Evolutionary conservation across 2,797 vertebrate species (phyloP).

Genomic region (Salmo trutta): DNA sequence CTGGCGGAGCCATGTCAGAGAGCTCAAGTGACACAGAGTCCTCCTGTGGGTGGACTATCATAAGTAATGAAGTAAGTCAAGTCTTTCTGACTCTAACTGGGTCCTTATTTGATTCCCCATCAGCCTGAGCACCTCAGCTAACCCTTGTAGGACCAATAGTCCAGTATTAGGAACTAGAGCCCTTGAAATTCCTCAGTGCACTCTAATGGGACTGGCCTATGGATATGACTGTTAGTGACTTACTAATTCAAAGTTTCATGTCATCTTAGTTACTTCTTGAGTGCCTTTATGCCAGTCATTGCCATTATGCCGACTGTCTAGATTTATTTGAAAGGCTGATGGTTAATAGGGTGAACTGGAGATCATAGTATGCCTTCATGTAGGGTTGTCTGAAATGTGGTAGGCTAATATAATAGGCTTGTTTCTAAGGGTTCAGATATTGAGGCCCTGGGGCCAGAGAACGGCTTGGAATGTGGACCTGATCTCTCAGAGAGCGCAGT

Average conservation of each 20-base stretch:
- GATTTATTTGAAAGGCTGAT: not conserved
- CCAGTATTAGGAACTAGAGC: too few species aligned
- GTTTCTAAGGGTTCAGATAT: conserved; percentile 88
- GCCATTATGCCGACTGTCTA: not conserved
- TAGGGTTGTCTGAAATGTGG: not conserved
- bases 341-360: not conserved
- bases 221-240: too few species aligned
- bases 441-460: conserved; percentile 82
- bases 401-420: not conserved
- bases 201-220: too few species aligned
- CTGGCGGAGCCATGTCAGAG: conserved; percentile 83
- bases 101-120: not conserved
- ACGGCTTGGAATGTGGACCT: conserved; percentile 56
- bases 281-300: not conserved
- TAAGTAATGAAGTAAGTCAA: conserved; percentile 90
- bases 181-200: too few species aligned
- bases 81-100: not conserved
- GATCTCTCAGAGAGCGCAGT: conserved; percentile 63
- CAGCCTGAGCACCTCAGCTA: not conserved
- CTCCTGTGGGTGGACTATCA: conserved; percentile 96
- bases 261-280: not conserved
- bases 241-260: not conserved
- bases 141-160: not conserved
- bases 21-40: conserved; percentile 94
- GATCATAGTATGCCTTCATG: not conserved